These are phyloP conservation scores for Epiblema foenella DNA, from an alignment of 2,888 invertebrate genomes.

Conservation along the genomic window DNA sequence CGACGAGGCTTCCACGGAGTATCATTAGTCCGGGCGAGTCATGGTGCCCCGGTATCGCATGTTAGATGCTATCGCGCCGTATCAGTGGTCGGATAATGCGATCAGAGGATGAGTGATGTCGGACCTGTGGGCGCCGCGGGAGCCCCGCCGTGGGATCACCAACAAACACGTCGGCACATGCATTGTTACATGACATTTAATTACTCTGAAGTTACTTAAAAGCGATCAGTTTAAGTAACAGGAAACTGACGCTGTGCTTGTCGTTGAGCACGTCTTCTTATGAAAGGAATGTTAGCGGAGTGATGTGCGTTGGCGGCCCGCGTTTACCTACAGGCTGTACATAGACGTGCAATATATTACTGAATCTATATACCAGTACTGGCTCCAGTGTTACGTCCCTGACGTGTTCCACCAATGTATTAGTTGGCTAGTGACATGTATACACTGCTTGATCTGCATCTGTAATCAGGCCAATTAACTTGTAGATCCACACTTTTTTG, in stretches of 20 bases:
- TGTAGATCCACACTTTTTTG: constrained; percentile 1
- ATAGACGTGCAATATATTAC: constrained; percentile 40
- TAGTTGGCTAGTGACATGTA: constrained; percentile 24
- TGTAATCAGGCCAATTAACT: constrained; percentile 4
- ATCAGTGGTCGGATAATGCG: constrained; percentile 27
- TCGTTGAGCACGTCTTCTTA: not conserved
- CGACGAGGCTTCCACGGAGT: constrained; percentile 20
- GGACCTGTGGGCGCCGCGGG: constrained; percentile 8
- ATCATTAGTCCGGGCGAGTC: constrained; percentile 30
- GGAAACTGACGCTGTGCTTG: not conserved
- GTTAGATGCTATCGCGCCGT: constrained; percentile 22
- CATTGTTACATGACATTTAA: constrained; percentile 30
- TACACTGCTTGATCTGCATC: constrained; percentile 9
- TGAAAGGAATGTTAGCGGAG: not conserved
- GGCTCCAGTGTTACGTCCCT: not conserved
- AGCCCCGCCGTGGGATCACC: constrained; percentile 13
- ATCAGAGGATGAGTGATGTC: constrained; percentile 31
- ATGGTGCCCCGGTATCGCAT: constrained; percentile 20
- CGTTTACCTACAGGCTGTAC: constrained; percentile 38
- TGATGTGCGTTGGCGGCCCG: constrained; percentile 17
- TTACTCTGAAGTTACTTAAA: constrained; percentile 8
- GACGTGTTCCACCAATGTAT: constrained; percentile 4
- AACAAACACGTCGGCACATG: constrained; percentile 21
- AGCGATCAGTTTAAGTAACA: not conserved
- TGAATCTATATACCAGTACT: constrained; percentile 14